Evolutionary conservation across 2,113 vertebrate species (phyloP).

Genomic region (Peromyscus californicus): DNA sequence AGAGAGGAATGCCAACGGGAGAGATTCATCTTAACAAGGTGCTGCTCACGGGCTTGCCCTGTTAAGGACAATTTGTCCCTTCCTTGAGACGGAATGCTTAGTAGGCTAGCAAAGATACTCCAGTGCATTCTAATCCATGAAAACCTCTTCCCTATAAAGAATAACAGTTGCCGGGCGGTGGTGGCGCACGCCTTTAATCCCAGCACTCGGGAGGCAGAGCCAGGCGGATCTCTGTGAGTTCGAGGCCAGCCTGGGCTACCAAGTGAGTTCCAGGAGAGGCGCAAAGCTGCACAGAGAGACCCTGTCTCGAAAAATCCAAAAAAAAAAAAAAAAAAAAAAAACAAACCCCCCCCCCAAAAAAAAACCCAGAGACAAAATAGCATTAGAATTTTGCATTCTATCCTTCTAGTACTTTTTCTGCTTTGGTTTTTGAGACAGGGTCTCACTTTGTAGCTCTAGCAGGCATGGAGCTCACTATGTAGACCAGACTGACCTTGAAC

Average conservation of each 20-base stretch:
- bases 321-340: too few relatives aligned
- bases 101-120: neutral
- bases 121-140: neutral
- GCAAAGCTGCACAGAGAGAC: too few relatives aligned
- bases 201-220: neutral
- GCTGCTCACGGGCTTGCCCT: neutral
- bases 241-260: too few relatives aligned
- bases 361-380: neutral
- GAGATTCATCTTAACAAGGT: conserved; percentile 19
- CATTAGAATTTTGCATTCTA: neutral
- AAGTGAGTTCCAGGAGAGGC: too few relatives aligned
- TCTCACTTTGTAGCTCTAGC: neutral
- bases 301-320: too few relatives aligned
- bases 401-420: neutral
- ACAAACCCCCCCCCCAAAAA: too few relatives aligned
- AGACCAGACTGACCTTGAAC: neutral
- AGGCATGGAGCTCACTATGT: neutral
- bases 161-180: too few relatives aligned
- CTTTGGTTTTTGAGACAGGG: neutral
- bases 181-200: neutral
- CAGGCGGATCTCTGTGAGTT: too few relatives aligned
- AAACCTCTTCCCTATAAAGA: neutral
- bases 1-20: neutral
- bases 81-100: neutral
- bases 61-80: neutral